Evolutionary conservation across 2,888 invertebrate genomes (phyloP).

Genomic region (Bedellia somnulentella): DNA sequence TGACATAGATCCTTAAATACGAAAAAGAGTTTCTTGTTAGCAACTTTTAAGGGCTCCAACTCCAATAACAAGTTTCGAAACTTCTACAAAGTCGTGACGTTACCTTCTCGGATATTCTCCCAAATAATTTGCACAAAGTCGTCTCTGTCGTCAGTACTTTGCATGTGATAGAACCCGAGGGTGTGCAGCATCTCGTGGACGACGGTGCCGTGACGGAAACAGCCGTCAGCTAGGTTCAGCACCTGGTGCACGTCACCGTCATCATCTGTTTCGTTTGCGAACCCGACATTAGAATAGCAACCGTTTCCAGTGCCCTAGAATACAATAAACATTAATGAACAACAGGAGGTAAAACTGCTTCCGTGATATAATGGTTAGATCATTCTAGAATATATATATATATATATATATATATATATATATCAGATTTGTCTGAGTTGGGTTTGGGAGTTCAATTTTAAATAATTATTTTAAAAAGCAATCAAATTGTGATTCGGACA

Average conservation of each 20-base stretch:
- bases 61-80: too few relatives aligned
- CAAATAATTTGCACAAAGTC: conserved; percentile 67
- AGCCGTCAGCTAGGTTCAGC: conserved; percentile 57
- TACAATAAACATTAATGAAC: conserved; percentile 4
- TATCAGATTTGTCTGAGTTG: not conserved
- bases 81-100: too few relatives aligned
- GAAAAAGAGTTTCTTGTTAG: too few relatives aligned
- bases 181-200: conserved; percentile 73
- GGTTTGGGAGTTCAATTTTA: not conserved
- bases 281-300: conserved; percentile 49
- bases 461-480: not conserved
- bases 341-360: not conserved
- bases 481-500: not conserved
- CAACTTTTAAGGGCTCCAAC: too few relatives aligned
- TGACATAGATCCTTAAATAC: too few relatives aligned
- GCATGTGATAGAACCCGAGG: conserved; percentile 51
- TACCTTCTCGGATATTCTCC: conserved; percentile 67
- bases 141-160: conserved; percentile 41
- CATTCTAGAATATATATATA: not conserved
- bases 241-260: conserved; percentile 31
- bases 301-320: conserved; percentile 75
- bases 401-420: not conserved
- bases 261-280: conserved; percentile 14
- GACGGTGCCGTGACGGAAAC: conserved; percentile 66
- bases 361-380: not conserved